Conservation (phyloP, 2,113 vertebrate genomes). For the Tricholaema leucomelas region DNA sequence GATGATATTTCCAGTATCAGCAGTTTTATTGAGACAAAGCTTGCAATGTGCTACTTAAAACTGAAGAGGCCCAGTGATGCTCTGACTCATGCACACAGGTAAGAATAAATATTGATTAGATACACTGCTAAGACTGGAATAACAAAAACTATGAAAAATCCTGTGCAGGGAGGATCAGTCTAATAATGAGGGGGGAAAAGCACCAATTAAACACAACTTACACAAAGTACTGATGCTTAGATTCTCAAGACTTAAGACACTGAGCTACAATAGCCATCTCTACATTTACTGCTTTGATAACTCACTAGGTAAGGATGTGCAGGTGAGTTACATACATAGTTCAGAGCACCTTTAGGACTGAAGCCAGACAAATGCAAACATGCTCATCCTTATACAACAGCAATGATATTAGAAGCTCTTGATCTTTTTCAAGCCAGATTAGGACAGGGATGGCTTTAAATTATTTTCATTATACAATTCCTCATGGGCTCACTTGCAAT, state of each 20-base stretch:
- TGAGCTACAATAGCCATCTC: not conserved
- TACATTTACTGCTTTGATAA: not conserved
- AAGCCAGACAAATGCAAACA: not conserved
- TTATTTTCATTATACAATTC: slow-evolving; percentile 3
- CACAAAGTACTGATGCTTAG: not conserved
- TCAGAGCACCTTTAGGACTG: not conserved
- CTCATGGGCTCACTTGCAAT: not conserved
- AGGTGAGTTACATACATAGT: not conserved
- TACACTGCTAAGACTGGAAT: not conserved
- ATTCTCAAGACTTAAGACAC: not conserved
- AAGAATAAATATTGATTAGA: slow-evolving; percentile 45
- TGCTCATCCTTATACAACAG: not conserved
- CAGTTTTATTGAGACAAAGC: slow-evolving; percentile 77
- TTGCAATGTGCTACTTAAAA: slow-evolving; percentile 75
- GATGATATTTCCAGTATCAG: slow-evolving; percentile 72
- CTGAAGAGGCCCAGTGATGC: slow-evolving; percentile 74
- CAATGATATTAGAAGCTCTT: not conserved
- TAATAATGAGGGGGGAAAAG: not conserved
- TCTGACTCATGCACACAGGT: slow-evolving; percentile 78
- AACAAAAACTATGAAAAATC: slow-evolving; percentile 5
- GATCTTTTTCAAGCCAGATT: slow-evolving; percentile 10
- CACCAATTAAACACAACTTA: not conserved
- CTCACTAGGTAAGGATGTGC: not conserved
- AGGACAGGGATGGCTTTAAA: not conserved
- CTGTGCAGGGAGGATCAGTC: not conserved